Evolutionary conservation across 23 tunicate genomes (phyloP), one percentile per base, ranked within the genome.

Genomic region (Ciona savignyi): DNA sequence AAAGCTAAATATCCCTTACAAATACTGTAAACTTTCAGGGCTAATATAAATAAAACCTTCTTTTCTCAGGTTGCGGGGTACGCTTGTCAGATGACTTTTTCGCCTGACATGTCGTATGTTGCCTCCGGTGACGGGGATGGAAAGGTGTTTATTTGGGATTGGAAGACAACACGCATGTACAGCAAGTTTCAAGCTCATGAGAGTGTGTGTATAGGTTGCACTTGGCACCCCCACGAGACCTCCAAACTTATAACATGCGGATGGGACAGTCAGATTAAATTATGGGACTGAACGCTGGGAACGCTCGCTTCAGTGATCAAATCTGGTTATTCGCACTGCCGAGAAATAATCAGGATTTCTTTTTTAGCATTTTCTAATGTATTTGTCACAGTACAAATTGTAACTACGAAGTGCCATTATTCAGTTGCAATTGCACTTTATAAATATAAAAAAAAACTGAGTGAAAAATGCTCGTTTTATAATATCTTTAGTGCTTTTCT

Each of bases 201-300:
- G 62, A 76, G 77, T 28, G 95, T 87, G 2, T 87, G 93, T 61
- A 83, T 94, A 66, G 90, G 95, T n/a, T 86, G 95, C 68, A 63
- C 74, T 0, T 94, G 99, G 99, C 99, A 81, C n/a, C 99, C 99
- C 1, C 95, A 94, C 27, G 99, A 94, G 65, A 86, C 99, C 0
- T 94, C 99, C 0, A 94, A 94, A 66, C 78, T 94, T 25, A 75
- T 94, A 15, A 94, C 99, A 1, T 83, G 95, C 62, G 90, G 95
- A 1, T 94, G 99, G 99, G 99, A 94, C 61, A 94, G 99, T 29
- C 77, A 67, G 66, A 87, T 94, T 51, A 94, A 94, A 71, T 73
- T 94, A 35, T 94, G 99, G 99, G 95, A 87, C 65, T 92, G 70
- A 88, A 62, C 25, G 56, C 56, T 42, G n/a, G n/a, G n/a, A n/a